Conservation (phyloP, 2,113 vertebrate genomes). For the Lota lota region DNA sequence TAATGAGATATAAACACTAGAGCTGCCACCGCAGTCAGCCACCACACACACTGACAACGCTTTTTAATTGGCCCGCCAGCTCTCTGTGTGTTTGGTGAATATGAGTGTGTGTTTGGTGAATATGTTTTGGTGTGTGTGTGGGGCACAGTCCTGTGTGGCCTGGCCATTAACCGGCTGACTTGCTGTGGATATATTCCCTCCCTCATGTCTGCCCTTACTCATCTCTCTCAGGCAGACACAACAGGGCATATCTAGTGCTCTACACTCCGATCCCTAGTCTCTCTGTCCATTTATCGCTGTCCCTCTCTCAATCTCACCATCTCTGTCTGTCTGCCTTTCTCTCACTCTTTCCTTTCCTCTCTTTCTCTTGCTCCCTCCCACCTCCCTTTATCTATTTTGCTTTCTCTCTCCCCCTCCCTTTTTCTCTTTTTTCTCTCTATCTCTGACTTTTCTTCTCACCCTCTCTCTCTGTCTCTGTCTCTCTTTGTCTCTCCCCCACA, state of each 20-base stretch:
- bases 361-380: conserved; percentile 1
- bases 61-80: conserved; percentile 50
- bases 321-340: too few species aligned
- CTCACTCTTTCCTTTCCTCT: background rate
- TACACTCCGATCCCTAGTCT: too few species aligned
- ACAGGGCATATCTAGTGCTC: too few species aligned
- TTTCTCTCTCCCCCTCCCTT: background rate
- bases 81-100: conserved; percentile 3
- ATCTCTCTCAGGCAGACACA: too few species aligned
- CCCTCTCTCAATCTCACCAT: background rate
- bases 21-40: conserved; percentile 49
- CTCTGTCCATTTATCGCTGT: background rate
- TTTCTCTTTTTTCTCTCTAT: background rate
- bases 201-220: too few species aligned
- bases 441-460: background rate
- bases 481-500: conserved; percentile 22
- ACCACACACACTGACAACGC: conserved; percentile 47
- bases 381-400: conserved; percentile 2
- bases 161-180: background rate
- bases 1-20: conserved; percentile 65
- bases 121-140: conserved; percentile 14
- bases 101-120: too few species aligned
- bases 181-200: background rate
- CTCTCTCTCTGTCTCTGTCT: conserved; percentile 17
- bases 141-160: background rate